phyloP scores from a whole-genome alignment of 2,797 vertebrate species.

The Pipistrellus pipistrellus region DNA sequence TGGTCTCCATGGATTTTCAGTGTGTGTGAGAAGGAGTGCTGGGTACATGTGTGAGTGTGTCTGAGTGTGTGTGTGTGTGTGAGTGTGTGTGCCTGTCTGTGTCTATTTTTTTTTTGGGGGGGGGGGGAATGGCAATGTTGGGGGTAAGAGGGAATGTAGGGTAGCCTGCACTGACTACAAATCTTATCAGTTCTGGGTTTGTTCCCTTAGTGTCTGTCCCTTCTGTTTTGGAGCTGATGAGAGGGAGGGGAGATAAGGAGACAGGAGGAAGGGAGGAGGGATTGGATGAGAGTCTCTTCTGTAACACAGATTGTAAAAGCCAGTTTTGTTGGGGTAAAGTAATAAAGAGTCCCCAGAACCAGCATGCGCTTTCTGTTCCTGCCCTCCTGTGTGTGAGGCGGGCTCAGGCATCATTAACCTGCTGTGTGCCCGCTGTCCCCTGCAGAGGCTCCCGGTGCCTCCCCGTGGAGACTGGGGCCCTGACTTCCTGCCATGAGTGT shows the following conservation, averaged over 20 bases:
- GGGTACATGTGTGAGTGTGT: neutral
- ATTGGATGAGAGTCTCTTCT: neutral
- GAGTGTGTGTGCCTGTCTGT: neutral
- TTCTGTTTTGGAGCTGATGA: neutral
- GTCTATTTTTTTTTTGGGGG: neutral
- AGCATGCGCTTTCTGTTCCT: neutral
- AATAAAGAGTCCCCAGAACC: neutral
- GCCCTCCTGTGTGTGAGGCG: neutral
- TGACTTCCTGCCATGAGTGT: neutral
- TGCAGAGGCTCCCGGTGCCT: accelerated
- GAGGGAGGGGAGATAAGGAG: no score
- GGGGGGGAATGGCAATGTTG: neutral
- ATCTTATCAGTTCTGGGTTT: neutral
- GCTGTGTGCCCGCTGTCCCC: neutral
- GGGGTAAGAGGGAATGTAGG: accelerated
- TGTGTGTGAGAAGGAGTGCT: neutral
- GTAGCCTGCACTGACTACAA: neutral
- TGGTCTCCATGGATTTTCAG: neutral
- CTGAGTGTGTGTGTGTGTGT: neutral
- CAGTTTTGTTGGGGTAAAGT: neutral
- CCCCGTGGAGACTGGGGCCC: neutral
- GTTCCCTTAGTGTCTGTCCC: neutral
- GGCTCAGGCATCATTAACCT: neutral
- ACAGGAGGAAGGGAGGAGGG: neutral
- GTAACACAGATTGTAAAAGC: neutral